Evolutionary conservation across 2,113 vertebrate species (phyloP), one percentile per base, ranked within the genome.

Genomic region (Pedetes capensis): DNA sequence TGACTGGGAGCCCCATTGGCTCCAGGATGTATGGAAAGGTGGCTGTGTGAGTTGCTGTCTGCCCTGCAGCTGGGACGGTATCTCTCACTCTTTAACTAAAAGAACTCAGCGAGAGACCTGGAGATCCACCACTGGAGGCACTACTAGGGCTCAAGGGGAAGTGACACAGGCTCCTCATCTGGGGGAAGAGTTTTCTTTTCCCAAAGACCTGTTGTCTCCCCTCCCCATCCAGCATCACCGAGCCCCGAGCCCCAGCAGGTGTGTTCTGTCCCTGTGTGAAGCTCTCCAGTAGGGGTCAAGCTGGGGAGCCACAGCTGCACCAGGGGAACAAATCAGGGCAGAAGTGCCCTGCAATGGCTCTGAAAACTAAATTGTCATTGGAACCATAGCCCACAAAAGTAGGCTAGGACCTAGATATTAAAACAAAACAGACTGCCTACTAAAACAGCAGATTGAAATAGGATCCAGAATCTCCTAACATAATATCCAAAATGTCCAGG

Each of bases 341-440:
- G 23, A 87, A 61, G 34, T 91, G n/a, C 57, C 64, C 16, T 90
- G 34, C 9, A 79, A 79, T 13, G 76, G 14, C 42, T 84, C 20
- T 87, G 53, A 53, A 95, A 94, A 92, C 25, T 32, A 72, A 93
- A 87, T 71, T 80, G 20, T 79, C 59, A 84, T 14, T 72, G 90
- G 63, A 93, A 44, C 12, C 42, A 72, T 17, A 88, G 44, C 20
- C 69, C 51, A 84, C 74, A 81, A 39, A 92, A 89, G n/a, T 76
- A 94, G 66, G 72, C 17, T 85, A 82, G 18, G n/a, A 78, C 18
- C 68, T 86, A 69, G 6, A 20, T 22, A 27, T 61, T 87, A 79
- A 95, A 74, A 9, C 37, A 94, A 94, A 84, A 93, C 39, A 86
- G 37, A 94, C 64, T 93, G 63, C 18, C 44, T 71, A 20, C 37